Percentiles rank a stretch among this genome's conserved stretches.
Evolutionary conservation across 2,797 vertebrate genomes (phyloP).

Genomic region (Notolepis coatsorum): DNA sequence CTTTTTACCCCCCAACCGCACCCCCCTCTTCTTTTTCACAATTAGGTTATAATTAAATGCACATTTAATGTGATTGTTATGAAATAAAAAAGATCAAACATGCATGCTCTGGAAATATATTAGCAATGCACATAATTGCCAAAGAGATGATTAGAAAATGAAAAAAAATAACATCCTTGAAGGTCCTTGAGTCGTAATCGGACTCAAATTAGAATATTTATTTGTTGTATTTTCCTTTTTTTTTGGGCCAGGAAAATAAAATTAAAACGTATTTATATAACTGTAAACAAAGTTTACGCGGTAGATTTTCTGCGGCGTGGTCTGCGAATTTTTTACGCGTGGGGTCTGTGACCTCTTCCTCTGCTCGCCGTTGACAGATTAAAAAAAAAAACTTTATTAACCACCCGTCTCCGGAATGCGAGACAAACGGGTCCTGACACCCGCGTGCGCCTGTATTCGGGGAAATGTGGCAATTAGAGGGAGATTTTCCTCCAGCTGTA

Average conservation of each 20-base stretch:
- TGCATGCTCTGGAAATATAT: slow-evolving; percentile 65
- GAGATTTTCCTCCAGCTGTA: slow-evolving; percentile 54
- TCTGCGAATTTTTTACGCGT: slow-evolving; percentile 34
- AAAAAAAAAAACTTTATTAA: slow-evolving; percentile 82
- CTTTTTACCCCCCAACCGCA: slow-evolving; percentile 13
- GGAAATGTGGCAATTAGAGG: slow-evolving; percentile 78
- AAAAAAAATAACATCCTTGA: slow-evolving; percentile 67
- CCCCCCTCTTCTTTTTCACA: slow-evolving; percentile 44
- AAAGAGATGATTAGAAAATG: slow-evolving; percentile 72
- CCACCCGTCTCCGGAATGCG: slow-evolving; percentile 56
- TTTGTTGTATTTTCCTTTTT: slow-evolving; percentile 60
- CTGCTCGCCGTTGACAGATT: slow-evolving; percentile 67
- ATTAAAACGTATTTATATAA: slow-evolving; percentile 74
- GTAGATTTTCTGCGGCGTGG: slow-evolving; percentile 37
- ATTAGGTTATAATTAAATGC: slow-evolving; percentile 75
- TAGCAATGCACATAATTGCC: slow-evolving; percentile 75
- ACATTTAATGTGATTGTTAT: slow-evolving; percentile 69
- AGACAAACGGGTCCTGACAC: slow-evolving; percentile 70
- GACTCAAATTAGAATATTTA: slow-evolving; percentile 73
- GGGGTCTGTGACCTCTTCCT: slow-evolving; percentile 52
- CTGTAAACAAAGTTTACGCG: slow-evolving; percentile 75
- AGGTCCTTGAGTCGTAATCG: slow-evolving; percentile 80
- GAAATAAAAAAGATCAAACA: slow-evolving; percentile 61
- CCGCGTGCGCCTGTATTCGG: slow-evolving; percentile 54
- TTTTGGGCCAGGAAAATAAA: slow-evolving; percentile 45